These are phyloP conservation scores for Seira sanloemensis DNA, from an alignment of 2,888 invertebrate species.

Conservation along the genomic window DNA sequence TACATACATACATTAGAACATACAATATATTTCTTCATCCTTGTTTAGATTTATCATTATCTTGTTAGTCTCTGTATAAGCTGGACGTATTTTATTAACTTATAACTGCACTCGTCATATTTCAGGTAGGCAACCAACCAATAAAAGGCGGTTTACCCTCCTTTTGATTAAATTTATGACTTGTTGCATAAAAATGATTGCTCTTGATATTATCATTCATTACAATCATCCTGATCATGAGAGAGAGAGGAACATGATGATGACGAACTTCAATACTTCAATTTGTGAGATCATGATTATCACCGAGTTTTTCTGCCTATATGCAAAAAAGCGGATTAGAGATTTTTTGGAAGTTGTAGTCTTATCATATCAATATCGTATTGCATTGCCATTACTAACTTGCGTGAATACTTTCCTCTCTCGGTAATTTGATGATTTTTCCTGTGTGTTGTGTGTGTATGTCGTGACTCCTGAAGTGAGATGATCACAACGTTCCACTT, in stretches of 20 bases:
- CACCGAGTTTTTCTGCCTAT: no score
- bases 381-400: neutral
- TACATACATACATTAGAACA: no score
- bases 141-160: conserved; percentile 34
- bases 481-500: conserved; percentile 41
- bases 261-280: no score
- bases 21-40: no score
- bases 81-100: no score
- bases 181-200: conserved; percentile 56
- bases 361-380: conserved; percentile 18
- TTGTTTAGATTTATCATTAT: conserved; percentile 46
- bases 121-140: neutral
- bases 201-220: conserved; percentile 56
- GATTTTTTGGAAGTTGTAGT: no score
- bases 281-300: conserved; percentile 12
- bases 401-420: neutral
- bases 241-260: neutral
- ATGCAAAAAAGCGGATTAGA: no score
- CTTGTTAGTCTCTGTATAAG: conserved; percentile 25
- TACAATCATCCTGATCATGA: conserved; percentile 22
- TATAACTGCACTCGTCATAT: neutral
- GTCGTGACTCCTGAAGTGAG: conserved; percentile 53
- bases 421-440: neutral
- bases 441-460: neutral
- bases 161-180: conserved; percentile 60